Base-by-base conservation (phyloP, 1,140 invertebrate genomes). In the Achroia grisella region DNA sequence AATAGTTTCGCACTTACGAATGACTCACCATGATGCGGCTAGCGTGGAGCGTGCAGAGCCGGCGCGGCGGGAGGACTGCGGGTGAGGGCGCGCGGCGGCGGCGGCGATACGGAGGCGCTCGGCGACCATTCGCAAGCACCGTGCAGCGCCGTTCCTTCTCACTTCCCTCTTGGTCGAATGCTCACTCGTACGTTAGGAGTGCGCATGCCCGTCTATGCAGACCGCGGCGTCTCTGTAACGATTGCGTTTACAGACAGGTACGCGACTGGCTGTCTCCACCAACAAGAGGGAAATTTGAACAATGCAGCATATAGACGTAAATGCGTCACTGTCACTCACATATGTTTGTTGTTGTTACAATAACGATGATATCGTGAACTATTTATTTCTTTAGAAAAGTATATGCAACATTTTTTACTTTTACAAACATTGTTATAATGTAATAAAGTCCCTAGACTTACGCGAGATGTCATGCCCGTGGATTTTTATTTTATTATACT, bases 11-110 rank as follows among this genome's bases (percentile, higher is more conserved):
- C 73, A 81, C 67, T 73, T 65, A 64, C 61, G 37, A 66, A 61
- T 81, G 77, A 86, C 82, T 83, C 79, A 86, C 82, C 79, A 86
- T 83, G 78, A 62, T 81, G 77, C 72, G 70, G 78, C 66, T 68
- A 67, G 61, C 62, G 76, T 65, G 67, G 62, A 77, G 78, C 73
- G 72, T 71, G 67, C 71, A 59, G 67, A 71, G 63, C 67, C 67
- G 65, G 69, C 76, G 80, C 76, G 77, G 58, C 71, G 67, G 64
- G 74, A 72, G 74, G 62, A 82, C 77, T 83, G 75, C 62, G 71
- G 69, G 70, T 52, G 66, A 55, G 70, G 68, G 72, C 44, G 65
- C 51, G 69, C 54, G 57, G 63, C 53, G 37, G 60, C 48, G 59
- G 55, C n/a, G n/a, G n/a, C n/a, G n/a, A n/a, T n/a, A n/a, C 54